Base-by-base conservation (phyloP, 2,797 vertebrate species). In the Acipenser ruthenus region DNA sequence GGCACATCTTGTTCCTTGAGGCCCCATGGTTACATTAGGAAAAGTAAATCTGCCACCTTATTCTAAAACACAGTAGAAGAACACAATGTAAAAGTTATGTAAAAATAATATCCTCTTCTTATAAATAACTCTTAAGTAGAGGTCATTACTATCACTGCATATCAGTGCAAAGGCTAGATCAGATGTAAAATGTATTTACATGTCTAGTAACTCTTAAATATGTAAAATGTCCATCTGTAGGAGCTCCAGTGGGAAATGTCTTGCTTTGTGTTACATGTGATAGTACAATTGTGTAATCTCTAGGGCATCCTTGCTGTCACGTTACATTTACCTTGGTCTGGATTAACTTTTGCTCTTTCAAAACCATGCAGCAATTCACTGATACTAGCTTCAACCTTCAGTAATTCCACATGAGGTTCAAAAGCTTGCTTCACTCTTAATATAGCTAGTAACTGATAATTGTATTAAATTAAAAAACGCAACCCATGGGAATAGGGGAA, bases 211-310 rank as follows among this genome's bases (percentile, higher is more conserved):
- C 60, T 62, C 49, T 65, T 60, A 64, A 70, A 67, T 67, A 70
- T 63, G 56, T 62, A 67, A 67, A 8, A 53, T 60, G 73, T 67
- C 74, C 79, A 77, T 79, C 77, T 75, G 76, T 68, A 73, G 66
- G 72, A 1, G 72, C 82, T 82, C 65, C 58, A 1, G 77, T 74
- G 77, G 71, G 71, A 73, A 78, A 72, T 67, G 71, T 65, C 71
- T 67, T 12, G 72, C 77, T 79, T 73, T 77, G 81, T 78, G 70
- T 73, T 66, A 71, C 67, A 76, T 67, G 78, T 76, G 74, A 77
- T 80, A 83, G 83, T 73, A 79, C 79, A 83, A 81, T 83, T 81
- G 80, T 76, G 72, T 65, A 71, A 74, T 80, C 80, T 80, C 77
- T 13, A 60, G 76, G 77, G 82, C 77, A 74, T 65, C 69, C 68